Evolutionary conservation across 2,888 invertebrate genomes (phyloP).

Genomic region (Operophtera brumata): DNA sequence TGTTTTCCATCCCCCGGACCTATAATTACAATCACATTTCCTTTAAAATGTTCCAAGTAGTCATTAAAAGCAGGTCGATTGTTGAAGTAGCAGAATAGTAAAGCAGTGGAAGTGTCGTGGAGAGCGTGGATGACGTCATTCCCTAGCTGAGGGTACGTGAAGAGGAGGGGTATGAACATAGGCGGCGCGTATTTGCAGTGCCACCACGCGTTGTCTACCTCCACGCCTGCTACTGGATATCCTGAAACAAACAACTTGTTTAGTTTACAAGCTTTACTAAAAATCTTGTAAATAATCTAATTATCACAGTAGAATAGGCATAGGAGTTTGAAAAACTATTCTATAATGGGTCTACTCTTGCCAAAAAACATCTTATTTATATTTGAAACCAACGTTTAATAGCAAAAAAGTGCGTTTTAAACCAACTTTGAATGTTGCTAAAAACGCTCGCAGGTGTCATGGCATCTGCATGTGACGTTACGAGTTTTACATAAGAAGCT

Average conservation of each 20-base stretch:
- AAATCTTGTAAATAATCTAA: too few species aligned
- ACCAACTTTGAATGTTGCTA: too few species aligned
- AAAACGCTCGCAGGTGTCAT: too few species aligned
- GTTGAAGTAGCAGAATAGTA: conserved; percentile 92
- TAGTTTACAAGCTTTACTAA: too few species aligned
- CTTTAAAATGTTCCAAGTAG: conserved; percentile 83
- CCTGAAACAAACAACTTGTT: conserved; percentile 60
- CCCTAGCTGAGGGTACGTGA: conserved; percentile 66
- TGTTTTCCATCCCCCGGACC: conserved; percentile 84
- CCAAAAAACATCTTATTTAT: too few species aligned
- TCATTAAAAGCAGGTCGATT: conserved; percentile 84
- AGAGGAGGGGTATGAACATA: conserved; percentile 84
- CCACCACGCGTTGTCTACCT: conserved; percentile 92
- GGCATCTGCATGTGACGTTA: too few species aligned
- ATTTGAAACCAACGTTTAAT: too few species aligned
- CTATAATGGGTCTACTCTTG: too few species aligned
- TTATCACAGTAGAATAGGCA: too few species aligned
- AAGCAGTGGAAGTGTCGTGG: conserved; percentile 72
- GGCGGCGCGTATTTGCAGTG: conserved; percentile 86
- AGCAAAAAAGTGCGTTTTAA: too few species aligned
- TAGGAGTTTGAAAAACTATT: too few species aligned
- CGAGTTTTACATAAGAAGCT: too few species aligned
- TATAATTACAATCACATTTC: conserved; percentile 86
- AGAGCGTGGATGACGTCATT: conserved; percentile 62
- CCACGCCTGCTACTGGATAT: conserved; percentile 84